A percentile compares a stretch with the other conserved stretches of the same genome.
Conservation (phyloP, 2,888 invertebrate genomes). For the Ceriagrion tenellum region DNA sequence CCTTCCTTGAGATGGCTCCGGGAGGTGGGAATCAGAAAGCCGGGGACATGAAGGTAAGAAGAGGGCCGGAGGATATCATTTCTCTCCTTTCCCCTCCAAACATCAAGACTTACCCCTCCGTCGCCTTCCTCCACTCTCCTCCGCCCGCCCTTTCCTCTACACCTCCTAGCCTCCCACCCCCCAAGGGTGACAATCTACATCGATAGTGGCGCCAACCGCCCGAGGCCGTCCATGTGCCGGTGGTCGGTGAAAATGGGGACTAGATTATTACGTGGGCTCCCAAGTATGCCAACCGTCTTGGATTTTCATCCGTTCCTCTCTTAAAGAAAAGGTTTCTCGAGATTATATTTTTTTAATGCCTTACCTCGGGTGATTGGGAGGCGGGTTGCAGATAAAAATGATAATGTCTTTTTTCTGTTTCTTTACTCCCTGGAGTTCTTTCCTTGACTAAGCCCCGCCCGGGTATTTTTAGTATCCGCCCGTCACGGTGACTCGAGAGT, state of each 20-base stretch:
- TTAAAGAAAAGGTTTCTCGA: neutral
- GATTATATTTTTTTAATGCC: neutral
- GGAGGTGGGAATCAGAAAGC: neutral
- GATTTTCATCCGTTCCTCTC: neutral
- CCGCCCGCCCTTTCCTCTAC: neutral
- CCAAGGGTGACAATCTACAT: neutral
- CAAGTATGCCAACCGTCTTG: neutral
- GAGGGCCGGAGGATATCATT: constrained; percentile 1
- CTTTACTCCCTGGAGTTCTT: no score
- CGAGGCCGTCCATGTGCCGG: neutral
- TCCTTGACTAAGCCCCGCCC: no score
- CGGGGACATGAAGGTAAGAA: neutral
- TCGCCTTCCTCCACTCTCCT: no score
- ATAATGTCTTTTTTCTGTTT: no score
- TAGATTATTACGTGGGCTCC: neutral
- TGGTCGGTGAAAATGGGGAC: neutral
- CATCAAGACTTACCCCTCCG: neutral
- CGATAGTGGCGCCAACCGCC: neutral
- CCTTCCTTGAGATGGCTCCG: neutral
- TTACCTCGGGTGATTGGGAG: neutral
- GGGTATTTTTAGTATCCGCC: no score
- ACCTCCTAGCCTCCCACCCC: neutral
- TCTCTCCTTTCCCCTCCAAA: neutral
- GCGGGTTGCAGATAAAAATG: neutral
- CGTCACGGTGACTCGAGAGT: no score